These are phyloP conservation scores for Aphis gossypii DNA, from an alignment of 1,140 invertebrate species.

Conservation along the genomic window DNA sequence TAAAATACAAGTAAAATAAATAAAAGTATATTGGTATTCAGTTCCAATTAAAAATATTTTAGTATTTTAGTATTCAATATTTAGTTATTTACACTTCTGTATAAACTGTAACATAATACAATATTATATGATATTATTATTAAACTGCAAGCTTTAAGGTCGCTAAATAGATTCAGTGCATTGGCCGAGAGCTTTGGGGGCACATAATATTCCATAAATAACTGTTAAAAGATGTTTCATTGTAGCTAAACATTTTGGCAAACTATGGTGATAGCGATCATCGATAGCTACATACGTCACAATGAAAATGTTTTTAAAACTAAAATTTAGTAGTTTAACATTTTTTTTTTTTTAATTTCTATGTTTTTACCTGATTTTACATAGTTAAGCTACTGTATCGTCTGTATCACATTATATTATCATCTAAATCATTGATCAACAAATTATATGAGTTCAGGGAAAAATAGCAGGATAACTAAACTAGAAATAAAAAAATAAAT, in stretches of 20 bases:
- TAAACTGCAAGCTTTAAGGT: too few species aligned
- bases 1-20: too few species aligned
- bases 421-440: background rate
- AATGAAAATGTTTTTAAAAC: background rate
- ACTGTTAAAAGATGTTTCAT: background rate
- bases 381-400: background rate
- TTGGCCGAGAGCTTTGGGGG: background rate
- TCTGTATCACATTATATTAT: background rate
- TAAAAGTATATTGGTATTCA: too few species aligned
- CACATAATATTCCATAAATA: background rate
- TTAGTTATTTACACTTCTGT: too few species aligned
- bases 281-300: background rate
- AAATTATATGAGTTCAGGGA: too few species aligned
- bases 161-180: background rate
- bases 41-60: too few species aligned
- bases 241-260: background rate
- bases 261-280: background rate
- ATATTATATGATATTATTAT: background rate
- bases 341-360: background rate
- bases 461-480: too few species aligned
- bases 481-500: too few species aligned
- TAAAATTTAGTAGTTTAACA: background rate
- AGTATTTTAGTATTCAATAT: too few species aligned
- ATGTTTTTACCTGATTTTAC: too few species aligned
- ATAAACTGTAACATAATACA: background rate